Evolutionary conservation across 1,140 invertebrate genomes (phyloP).

Genomic region (Camponotus floridanus): DNA sequence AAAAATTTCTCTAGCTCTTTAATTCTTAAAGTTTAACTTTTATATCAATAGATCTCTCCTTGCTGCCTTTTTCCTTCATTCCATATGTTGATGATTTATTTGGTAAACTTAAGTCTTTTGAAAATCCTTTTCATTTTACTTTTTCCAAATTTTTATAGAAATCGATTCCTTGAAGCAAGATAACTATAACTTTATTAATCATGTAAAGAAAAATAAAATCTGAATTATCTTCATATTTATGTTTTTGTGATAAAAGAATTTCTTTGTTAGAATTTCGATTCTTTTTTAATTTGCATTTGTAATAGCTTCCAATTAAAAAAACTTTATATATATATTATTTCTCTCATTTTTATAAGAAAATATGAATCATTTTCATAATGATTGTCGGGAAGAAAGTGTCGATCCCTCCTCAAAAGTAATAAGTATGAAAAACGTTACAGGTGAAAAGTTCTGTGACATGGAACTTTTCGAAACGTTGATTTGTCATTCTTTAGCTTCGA

Average conservation of each 20-base stretch:
- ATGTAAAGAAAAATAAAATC: neutral
- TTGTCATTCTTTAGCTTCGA: slow-evolving; percentile 2
- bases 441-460: neutral
- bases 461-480: slow-evolving; percentile 7
- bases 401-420: no score
- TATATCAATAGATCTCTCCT: neutral
- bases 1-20: slow-evolving; percentile 33
- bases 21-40: slow-evolving; percentile 25
- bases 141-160: neutral
- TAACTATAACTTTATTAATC: neutral
- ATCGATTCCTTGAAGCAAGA: neutral
- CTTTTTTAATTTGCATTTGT: neutral
- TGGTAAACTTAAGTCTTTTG: neutral
- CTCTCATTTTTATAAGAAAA: neutral
- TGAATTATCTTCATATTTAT: neutral
- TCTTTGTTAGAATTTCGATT: neutral
- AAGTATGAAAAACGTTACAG: neutral
- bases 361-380: neutral
- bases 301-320: neutral
- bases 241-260: no score
- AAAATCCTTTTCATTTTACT: neutral
- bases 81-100: slow-evolving; percentile 12
- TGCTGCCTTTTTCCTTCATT: neutral
- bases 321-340: neutral
- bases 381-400: neutral